Percentiles rank a stretch among this genome's conserved stretches.
These are phyloP conservation scores for Drosophila subquinaria DNA, from an alignment of 2,888 invertebrate species.

Conservation along the genomic window DNA sequence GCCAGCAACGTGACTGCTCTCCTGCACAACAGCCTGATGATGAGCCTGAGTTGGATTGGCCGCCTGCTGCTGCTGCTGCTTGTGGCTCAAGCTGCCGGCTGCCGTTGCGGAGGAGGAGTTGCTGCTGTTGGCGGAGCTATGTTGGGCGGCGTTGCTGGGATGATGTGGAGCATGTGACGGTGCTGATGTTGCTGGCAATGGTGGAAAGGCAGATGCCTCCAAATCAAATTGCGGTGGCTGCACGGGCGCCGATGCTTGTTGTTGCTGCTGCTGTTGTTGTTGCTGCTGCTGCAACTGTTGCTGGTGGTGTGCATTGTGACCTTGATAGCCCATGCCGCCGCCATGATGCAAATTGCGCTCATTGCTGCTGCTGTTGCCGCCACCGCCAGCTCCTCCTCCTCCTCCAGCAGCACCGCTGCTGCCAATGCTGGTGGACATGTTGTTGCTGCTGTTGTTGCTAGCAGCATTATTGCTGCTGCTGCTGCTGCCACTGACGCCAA, in stretches of 20 bases:
- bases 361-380: slow-evolving; percentile 42
- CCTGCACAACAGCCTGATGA: slow-evolving; percentile 72
- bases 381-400: slow-evolving; percentile 42
- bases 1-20: slow-evolving; percentile 35
- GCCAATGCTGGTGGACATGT: slow-evolving; percentile 50
- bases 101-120: slow-evolving; percentile 34
- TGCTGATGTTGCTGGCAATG: slow-evolving; percentile 88
- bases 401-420: slow-evolving; percentile 34
- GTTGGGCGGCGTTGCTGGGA: slow-evolving; percentile 59
- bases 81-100: slow-evolving; percentile 32
- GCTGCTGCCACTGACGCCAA: slow-evolving; percentile 32
- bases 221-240: slow-evolving; percentile 90
- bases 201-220: slow-evolving; percentile 92
- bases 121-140: slow-evolving; percentile 51
- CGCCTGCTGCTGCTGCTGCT: slow-evolving; percentile 17
- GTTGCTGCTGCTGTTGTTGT: slow-evolving; percentile 78
- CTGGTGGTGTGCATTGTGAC: slow-evolving; percentile 76
- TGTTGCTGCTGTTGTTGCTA: slow-evolving; percentile 36
- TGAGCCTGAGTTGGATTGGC: slow-evolving; percentile 60
- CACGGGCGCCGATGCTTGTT: slow-evolving; percentile 82
- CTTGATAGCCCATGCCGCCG: slow-evolving; percentile 68
- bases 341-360: slow-evolving; percentile 63
- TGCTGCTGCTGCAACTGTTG: slow-evolving; percentile 67
- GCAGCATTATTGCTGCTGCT: slow-evolving; percentile 40
- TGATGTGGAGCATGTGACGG: slow-evolving; percentile 56